phyloP scores from a whole-genome alignment of 1,140 invertebrate genomes.

The Adelges cooleyi region DNA sequence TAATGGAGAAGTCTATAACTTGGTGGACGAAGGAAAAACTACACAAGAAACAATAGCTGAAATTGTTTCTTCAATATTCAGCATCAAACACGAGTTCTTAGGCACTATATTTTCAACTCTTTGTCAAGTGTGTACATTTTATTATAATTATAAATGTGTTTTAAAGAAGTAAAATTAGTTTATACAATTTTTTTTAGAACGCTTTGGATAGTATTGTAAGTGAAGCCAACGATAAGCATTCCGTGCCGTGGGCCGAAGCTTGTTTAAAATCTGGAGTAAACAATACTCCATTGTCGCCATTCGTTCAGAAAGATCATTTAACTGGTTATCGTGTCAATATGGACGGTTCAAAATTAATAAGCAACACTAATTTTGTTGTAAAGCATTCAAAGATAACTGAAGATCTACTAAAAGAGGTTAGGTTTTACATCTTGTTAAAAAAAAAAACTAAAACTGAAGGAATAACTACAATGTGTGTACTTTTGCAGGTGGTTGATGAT shows the following conservation, averaged over 20 bases:
- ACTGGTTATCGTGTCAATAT: constrained; percentile 68
- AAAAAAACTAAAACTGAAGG: no score
- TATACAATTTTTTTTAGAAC: constrained; percentile 40
- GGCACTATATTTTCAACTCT: constrained; percentile 10
- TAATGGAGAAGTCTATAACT: constrained; percentile 57
- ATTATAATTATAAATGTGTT: not conserved
- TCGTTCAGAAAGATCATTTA: constrained; percentile 67
- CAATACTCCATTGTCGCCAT: constrained; percentile 78
- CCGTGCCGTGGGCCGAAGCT: constrained; percentile 76
- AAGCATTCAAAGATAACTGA: constrained; percentile 48
- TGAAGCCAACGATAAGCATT: constrained; percentile 84
- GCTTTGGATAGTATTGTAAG: constrained; percentile 67
- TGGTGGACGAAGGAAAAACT: constrained; percentile 68
- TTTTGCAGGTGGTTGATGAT: constrained; percentile 53
- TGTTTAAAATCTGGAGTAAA: constrained; percentile 60
- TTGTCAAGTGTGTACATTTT: constrained; percentile 7
- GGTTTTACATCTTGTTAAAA: constrained; percentile 5
- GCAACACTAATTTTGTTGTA: constrained; percentile 43
- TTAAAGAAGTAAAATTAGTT: not conserved
- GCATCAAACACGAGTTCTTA: constrained; percentile 53
- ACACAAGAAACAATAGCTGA: constrained; percentile 71
- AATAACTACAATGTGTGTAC: no score
- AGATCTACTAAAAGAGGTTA: constrained; percentile 49
- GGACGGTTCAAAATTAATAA: constrained; percentile 52
- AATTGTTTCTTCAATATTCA: constrained; percentile 68